phyloP scores from a whole-genome alignment of 2,888 invertebrate genomes.

The Caenorhabditis drosophilae region DNA sequence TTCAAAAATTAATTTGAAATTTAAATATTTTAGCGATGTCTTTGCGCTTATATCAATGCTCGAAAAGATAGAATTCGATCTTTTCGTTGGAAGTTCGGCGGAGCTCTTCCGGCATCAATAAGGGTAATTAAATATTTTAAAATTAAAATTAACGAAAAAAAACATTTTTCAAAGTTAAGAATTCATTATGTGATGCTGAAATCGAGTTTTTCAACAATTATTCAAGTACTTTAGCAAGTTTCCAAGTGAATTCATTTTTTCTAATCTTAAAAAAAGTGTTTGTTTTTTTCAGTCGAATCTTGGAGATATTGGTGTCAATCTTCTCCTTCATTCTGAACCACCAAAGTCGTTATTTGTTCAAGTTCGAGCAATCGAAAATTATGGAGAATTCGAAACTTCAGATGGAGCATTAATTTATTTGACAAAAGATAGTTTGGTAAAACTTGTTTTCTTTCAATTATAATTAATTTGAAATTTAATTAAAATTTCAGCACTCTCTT shows the following conservation, averaged over 20 bases:
- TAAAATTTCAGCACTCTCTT: slow-evolving; percentile 55
- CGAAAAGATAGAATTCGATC: slow-evolving; percentile 82
- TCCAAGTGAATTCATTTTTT: too few relatives aligned
- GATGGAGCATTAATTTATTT: slow-evolving; percentile 88
- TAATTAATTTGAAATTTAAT: background rate
- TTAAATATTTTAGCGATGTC: slow-evolving; percentile 75
- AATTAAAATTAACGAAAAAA: background rate
- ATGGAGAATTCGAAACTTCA: slow-evolving; percentile 90
- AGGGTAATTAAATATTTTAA: slow-evolving; percentile 70
- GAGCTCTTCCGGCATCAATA: slow-evolving; percentile 86
- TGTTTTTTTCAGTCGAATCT: slow-evolving; percentile 35
- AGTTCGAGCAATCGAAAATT: slow-evolving; percentile 82
- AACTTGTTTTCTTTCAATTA: slow-evolving; percentile 7
- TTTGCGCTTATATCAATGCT: slow-evolving; percentile 78
- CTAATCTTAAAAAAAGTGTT: too few relatives aligned
- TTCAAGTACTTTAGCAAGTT: slow-evolving; percentile 70
- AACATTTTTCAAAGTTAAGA: slow-evolving; percentile 30
- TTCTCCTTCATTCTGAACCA: slow-evolving; percentile 76
- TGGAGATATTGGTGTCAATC: slow-evolving; percentile 32
- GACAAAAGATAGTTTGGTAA: slow-evolving; percentile 83
- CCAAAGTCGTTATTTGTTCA: slow-evolving; percentile 59
- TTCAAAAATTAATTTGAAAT: background rate
- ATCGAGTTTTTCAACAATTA: slow-evolving; percentile 86
- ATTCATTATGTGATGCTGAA: slow-evolving; percentile 62
- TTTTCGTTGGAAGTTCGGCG: slow-evolving; percentile 94